These are phyloP conservation scores for Drosophila sturtevanti DNA, from an alignment of 1,140 invertebrate genomes.

Conservation along the genomic window DNA sequence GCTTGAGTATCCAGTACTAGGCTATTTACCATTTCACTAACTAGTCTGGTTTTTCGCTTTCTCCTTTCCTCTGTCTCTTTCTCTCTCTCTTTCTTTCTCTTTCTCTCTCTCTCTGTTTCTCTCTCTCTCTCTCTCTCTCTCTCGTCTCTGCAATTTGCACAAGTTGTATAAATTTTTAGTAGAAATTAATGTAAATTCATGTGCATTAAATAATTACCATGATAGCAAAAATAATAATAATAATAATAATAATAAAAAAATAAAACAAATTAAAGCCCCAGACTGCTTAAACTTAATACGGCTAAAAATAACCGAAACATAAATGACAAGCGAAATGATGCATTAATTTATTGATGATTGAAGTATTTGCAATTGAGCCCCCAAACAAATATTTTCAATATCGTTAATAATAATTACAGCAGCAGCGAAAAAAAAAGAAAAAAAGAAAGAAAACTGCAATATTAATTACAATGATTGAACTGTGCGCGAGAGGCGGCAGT, in stretches of 20 bases:
- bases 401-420: slow-evolving; percentile 38
- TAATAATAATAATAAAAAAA: slow-evolving; percentile 19
- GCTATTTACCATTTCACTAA: neutral
- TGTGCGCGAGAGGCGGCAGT: neutral
- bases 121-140: neutral
- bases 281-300: slow-evolving; percentile 11
- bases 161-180: neutral
- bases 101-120: neutral
- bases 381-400: slow-evolving; percentile 73
- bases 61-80: neutral
- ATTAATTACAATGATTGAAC: slow-evolving; percentile 23
- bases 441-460: slow-evolving; percentile 9
- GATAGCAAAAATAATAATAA: too few species aligned
- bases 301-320: neutral
- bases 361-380: slow-evolving; percentile 71
- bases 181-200: neutral
- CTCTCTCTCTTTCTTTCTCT: neutral
- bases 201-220: slow-evolving; percentile 2
- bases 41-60: neutral
- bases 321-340: slow-evolving; percentile 33
- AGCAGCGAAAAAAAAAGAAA: too few species aligned
- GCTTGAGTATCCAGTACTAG: neutral
- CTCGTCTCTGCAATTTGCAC: neutral
- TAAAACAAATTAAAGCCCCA: neutral
- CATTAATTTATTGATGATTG: slow-evolving; percentile 49